A percentile compares a stretch with the other conserved stretches of the same genome.
Evolutionary conservation across 1,140 invertebrate species (phyloP).

Genomic region (Antheraea pernyi): DNA sequence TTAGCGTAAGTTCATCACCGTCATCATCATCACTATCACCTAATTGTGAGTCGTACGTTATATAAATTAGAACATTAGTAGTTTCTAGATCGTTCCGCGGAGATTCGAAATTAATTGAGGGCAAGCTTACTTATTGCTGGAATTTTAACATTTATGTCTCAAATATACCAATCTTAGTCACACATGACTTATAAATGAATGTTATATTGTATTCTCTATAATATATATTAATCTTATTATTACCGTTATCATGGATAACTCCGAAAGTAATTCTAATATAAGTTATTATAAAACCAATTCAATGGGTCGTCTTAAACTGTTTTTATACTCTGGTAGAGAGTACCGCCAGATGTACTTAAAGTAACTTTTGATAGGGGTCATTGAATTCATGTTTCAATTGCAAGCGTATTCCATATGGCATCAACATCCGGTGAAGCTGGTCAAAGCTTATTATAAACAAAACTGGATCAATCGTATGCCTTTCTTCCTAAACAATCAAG

Average conservation of each 20-base stretch:
- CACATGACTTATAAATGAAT: too few relatives aligned
- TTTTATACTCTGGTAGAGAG: not conserved
- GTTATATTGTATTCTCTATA: too few relatives aligned
- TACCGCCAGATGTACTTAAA: not conserved
- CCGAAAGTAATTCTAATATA: not conserved
- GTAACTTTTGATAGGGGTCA: constrained; percentile 2
- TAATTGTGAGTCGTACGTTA: too few relatives aligned
- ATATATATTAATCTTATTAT: too few relatives aligned
- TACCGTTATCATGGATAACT: not conserved
- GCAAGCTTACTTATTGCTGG: too few relatives aligned
- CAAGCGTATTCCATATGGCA: constrained; percentile 11
- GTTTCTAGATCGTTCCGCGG: too few relatives aligned
- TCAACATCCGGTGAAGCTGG: constrained; percentile 11
- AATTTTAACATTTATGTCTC: too few relatives aligned
- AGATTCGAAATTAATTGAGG: too few relatives aligned
- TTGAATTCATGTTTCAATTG: constrained; percentile 11
- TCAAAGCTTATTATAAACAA: constrained; percentile 6
- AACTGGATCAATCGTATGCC: constrained; percentile 3
- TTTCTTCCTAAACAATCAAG: constrained; percentile 8
- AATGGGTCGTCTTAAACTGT: not conserved
- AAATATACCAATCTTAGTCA: too few relatives aligned
- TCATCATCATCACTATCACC: too few relatives aligned
- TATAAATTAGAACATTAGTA: too few relatives aligned
- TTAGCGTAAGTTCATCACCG: too few relatives aligned
- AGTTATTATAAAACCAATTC: not conserved